These are phyloP conservation scores for Stegodyphus mimosarum DNA, from an alignment of 1,140 invertebrate species.

Conservation along the genomic window DNA sequence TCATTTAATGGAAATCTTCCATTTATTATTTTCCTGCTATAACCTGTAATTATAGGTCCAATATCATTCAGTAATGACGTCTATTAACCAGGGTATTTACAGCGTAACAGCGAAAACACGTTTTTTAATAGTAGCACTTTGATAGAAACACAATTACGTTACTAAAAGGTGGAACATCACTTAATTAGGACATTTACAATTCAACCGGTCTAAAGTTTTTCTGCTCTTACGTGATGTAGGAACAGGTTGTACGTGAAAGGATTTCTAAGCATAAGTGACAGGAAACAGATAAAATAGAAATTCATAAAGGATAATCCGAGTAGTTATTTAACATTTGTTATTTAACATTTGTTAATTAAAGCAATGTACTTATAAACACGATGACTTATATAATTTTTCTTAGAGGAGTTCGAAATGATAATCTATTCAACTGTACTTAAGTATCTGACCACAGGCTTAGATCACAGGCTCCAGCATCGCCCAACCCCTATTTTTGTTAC, in stretches of 20 bases:
- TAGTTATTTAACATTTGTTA: too few species aligned
- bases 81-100: slow-evolving; percentile 13
- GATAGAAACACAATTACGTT: too few species aligned
- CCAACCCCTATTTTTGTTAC: too few species aligned
- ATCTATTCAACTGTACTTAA: too few species aligned
- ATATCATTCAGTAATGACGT: slow-evolving; percentile 10
- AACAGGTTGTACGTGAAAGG: neutral
- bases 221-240: neutral
- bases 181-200: neutral
- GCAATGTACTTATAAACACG: too few species aligned
- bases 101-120: neutral
- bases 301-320: too few species aligned
- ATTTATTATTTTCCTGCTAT: slow-evolving; percentile 8
- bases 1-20: slow-evolving; percentile 15
- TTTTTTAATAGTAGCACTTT: slow-evolving; percentile 6
- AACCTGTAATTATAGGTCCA: slow-evolving; percentile 18
- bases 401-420: too few species aligned
- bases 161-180: neutral
- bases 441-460: too few species aligned
- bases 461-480: too few species aligned
- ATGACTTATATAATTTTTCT: too few species aligned
- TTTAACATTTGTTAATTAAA: too few species aligned
- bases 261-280: neutral
- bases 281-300: too few species aligned
- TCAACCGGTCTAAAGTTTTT: neutral